Percentiles rank a stretch among this genome's conserved stretches.
Evolutionary conservation across 2,888 invertebrate genomes (phyloP).

Genomic region (Nephrotoma appendiculata): DNA sequence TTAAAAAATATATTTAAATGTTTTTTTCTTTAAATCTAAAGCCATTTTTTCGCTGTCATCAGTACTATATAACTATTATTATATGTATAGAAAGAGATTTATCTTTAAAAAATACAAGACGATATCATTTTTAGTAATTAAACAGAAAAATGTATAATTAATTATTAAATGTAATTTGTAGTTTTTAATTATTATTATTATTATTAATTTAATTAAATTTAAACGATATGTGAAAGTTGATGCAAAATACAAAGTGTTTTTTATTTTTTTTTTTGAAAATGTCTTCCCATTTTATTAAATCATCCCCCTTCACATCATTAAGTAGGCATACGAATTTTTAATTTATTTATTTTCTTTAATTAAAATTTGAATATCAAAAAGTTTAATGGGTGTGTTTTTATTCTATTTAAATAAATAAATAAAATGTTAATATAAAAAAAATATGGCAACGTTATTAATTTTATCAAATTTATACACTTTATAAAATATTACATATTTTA

Average conservation of each 20-base stretch:
- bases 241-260: background rate
- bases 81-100: background rate
- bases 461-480: background rate
- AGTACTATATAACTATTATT: background rate
- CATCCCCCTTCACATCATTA: background rate
- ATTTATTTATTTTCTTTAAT: background rate
- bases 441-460: background rate
- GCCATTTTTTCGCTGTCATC: background rate
- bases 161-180: background rate
- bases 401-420: background rate
- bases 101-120: background rate
- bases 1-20: background rate
- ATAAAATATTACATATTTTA: background rate
- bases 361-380: background rate
- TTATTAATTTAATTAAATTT: background rate
- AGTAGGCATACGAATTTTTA: background rate
- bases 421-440: background rate
- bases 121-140: background rate
- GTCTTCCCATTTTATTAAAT: background rate
- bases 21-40: background rate
- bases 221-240: background rate
- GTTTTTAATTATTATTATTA: background rate
- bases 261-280: background rate
- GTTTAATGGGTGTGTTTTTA: background rate
- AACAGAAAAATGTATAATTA: background rate